Base-by-base conservation (phyloP, 2,888 invertebrate species). In the Tachina lurida region DNA sequence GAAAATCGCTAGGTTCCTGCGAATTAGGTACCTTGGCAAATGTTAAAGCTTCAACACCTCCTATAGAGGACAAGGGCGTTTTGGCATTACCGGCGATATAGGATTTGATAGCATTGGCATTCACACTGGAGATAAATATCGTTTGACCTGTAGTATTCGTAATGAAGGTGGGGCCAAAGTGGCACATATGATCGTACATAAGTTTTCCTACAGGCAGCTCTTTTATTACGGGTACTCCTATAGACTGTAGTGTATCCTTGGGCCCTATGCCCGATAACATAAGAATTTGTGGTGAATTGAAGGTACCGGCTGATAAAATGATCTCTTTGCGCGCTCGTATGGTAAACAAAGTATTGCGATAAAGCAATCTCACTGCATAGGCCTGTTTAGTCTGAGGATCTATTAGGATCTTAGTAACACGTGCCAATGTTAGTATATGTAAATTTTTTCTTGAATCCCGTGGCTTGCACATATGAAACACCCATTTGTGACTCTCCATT, bases 201-300 rank as follows among this genome's bases (percentile, higher is more conserved):
- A 94, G 94, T 88, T 94, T 91, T 0, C 96, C 96, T 1, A 96
- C 96, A 0, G 95, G 96, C 17, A 96, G 92, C 87, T 95, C 94
- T 87, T 94, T 93, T 4, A 96, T 88, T 0, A 96, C 91, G 0
- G 95, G 94, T 81, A 96, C 94, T 0, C 93, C 94, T 5, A 94
- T 91, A 4, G 93, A 92, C 19, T 92, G 89, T 2, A 95, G 91
- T 88, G 95, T 93, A 62, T 94, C 90, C 82, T 89, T 92, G 0
- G 95, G 95, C 3, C 95, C 95, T 15, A 95, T 90, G 0, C 97
- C 97, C 9, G 97, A 97, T 8, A 98, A 92, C 97, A 98, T 97
- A 12, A 98, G 94, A 3, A 98, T 91, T 91, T 98, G 98, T 0
- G 98, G 97, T 0, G 97, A 96, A 89, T 97, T 97, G 87, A 98